Base-by-base conservation (phyloP, 2,888 invertebrate genomes). In the Pyrgus malvae region DNA sequence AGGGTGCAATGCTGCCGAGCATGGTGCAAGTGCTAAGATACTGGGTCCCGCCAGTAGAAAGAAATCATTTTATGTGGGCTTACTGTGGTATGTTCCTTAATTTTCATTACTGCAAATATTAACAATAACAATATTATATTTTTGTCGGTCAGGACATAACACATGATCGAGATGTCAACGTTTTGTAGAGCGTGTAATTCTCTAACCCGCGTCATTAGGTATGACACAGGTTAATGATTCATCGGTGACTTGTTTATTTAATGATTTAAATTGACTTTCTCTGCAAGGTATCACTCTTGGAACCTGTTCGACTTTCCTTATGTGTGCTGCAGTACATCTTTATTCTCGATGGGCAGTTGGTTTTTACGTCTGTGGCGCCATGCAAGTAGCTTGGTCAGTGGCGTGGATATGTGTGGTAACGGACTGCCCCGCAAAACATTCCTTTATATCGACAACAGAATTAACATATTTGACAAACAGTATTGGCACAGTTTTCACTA, bases 271-370 rank as follows among this genome's bases (percentile, higher is more conserved):
- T 21, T 35, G 42, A 44, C 51, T 53, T 53, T 53, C 51, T 53
- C 51, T 33, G 45, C 14, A 61, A 90, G 89, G 89, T 48, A 74
- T 83, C 40, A 90, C 89, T 2, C 78, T 74, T 16, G 95, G 93
- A 3, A 94, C 94, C 0, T 92, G 93, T 55, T 83, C 92, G 1
- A 93, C 94, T 1, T 94, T 93, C 78, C 91, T 94, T 0, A 71
- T 93, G 29, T 92, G 94, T 57, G 94, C 94, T 1, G 74, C 87
- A 0, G 86, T 94, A 0, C 93, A 94, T 9, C 92, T 92, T 54
- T 77, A 80, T 9, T 79, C 92, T 0, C 92, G 91, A 38, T 95
- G 95, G 94, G 90, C 91, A 2, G 87, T 91, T 70, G 94, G 93
- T 0, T 94, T 94, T 79, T 93, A 94, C 66, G 71, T 92, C n/a